These are phyloP conservation scores for Strigamia maritima DNA, from an alignment of 2,888 invertebrate genomes.

Conservation along the genomic window DNA sequence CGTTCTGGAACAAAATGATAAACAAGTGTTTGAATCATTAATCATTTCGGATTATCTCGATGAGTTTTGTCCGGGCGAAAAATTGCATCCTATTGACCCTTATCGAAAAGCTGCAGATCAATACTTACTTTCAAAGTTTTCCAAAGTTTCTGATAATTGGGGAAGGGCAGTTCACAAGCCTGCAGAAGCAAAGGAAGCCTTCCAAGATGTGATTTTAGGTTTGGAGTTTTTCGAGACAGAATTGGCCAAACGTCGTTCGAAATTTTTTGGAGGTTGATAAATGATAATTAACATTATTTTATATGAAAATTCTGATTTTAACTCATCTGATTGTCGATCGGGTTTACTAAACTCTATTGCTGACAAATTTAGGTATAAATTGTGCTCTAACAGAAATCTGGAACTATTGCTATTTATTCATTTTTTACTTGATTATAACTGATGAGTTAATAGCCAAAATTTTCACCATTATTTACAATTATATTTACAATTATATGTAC, in stretches of 20 bases:
- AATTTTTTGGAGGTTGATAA: slow-evolving; percentile 13
- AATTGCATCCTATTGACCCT: slow-evolving; percentile 9
- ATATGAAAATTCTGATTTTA: no score
- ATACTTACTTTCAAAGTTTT: not conserved
- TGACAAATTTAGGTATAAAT: no score
- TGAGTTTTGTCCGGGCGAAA: not conserved
- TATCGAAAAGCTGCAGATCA: slow-evolving; percentile 34
- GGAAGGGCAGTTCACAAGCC: not conserved
- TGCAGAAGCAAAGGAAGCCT: not conserved
- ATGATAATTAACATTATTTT: no score
- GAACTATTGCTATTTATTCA: no score
- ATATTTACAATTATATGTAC: no score
- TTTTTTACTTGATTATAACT: no score
- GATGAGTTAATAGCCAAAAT: no score
- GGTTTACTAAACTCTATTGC: no score
- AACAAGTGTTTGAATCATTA: not conserved
- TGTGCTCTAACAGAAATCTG: no score
- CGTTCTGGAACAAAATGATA: not conserved
- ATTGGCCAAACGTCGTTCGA: not conserved
- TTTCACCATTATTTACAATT: no score
- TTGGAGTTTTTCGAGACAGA: not conserved
- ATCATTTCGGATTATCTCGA: slow-evolving; percentile 36
- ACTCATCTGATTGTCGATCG: no score
- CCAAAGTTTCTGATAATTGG: not conserved
- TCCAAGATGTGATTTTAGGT: not conserved